A percentile compares a stretch with the other conserved stretches of the same genome.
Evolutionary conservation across 2,113 vertebrate genomes (phyloP).

Genomic region (Speoplatyrhinus poulsoni): DNA sequence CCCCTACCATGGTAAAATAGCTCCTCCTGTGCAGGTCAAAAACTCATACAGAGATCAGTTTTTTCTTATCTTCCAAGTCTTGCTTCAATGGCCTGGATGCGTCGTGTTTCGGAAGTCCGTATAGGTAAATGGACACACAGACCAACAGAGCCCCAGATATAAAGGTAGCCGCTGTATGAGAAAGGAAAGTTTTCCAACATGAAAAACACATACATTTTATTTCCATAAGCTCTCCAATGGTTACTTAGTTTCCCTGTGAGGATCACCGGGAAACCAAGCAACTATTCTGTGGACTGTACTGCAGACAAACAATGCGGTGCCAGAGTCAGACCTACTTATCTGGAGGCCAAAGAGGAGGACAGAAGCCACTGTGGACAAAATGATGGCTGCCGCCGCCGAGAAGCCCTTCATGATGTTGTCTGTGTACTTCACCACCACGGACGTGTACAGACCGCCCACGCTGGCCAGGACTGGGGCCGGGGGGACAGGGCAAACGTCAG

Average conservation of each 20-base stretch:
- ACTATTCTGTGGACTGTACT: not conserved
- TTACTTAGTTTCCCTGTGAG: too few species aligned
- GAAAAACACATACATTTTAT: too few species aligned
- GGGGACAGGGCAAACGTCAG: not conserved
- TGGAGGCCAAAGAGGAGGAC: conserved; percentile 91
- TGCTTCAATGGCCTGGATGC: conserved; percentile 77
- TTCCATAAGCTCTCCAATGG: too few species aligned
- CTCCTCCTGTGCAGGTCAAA: not conserved
- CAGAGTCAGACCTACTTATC: conserved; percentile 84
- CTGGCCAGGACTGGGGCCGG: conserved; percentile 87
- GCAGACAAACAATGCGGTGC: not conserved
- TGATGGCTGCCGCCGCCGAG: conserved; percentile 92
- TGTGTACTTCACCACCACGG: conserved; percentile 95
- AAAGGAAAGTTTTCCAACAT: conserved; percentile 16
- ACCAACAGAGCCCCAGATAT: conserved; percentile 84
- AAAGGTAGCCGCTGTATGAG: conserved; percentile 83
- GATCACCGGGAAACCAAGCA: too few species aligned
- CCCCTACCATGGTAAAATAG: not conserved
- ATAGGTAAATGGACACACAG: conserved; percentile 94
- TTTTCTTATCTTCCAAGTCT: conserved; percentile 73
- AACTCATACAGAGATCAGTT: conserved; percentile 78
- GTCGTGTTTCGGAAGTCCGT: conserved; percentile 92
- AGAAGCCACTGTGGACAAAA: conserved; percentile 95
- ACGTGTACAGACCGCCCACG: conserved; percentile 94
- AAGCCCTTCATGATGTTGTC: conserved; percentile 99